Conservation (phyloP, 2,888 invertebrate genomes). For the Parthenolecanium corni region DNA sequence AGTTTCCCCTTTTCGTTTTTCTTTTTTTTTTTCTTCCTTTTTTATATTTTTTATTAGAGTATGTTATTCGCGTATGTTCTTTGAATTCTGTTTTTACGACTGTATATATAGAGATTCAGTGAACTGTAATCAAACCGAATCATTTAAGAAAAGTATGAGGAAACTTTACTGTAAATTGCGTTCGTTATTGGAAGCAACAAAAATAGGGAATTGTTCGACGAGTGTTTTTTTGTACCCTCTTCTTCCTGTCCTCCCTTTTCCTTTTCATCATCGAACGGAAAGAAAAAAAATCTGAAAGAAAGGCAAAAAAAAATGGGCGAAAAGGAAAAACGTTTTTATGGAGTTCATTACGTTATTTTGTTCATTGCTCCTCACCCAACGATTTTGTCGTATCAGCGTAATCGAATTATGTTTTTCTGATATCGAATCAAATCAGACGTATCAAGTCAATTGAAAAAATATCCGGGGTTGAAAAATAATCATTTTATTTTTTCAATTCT, state of each 20-base stretch:
- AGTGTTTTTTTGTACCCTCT: not conserved
- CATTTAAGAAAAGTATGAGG: constrained; percentile 22
- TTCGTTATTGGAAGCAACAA: constrained; percentile 28
- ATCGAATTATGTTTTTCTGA: constrained; percentile 25
- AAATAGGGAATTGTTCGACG: constrained; percentile 13
- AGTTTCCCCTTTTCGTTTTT: not conserved
- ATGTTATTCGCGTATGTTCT: not conserved
- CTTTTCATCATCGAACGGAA: not conserved
- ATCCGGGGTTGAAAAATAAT: no score
- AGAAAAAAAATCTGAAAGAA: not conserved
- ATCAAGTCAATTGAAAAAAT: constrained; percentile 18
- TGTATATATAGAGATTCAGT: constrained; percentile 27
- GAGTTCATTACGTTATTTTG: constrained; percentile 26
- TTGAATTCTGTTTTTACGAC: constrained; percentile 17
- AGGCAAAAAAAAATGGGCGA: not conserved
- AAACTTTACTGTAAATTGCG: constrained; percentile 29
- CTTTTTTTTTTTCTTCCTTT: not conserved
- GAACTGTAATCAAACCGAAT: constrained; percentile 27
- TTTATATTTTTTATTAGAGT: not conserved
- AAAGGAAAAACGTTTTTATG: constrained; percentile 24
- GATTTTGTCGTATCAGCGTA: constrained; percentile 5
- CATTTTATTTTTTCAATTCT: not conserved
- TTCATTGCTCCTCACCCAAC: not conserved
- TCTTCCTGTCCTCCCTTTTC: not conserved
- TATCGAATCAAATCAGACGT: constrained; percentile 23